These are phyloP conservation scores for rabbit (Oryctolagus cuniculus) DNA, from an alignment of 2,113 vertebrate species.

Conservation along the genomic window DNA sequence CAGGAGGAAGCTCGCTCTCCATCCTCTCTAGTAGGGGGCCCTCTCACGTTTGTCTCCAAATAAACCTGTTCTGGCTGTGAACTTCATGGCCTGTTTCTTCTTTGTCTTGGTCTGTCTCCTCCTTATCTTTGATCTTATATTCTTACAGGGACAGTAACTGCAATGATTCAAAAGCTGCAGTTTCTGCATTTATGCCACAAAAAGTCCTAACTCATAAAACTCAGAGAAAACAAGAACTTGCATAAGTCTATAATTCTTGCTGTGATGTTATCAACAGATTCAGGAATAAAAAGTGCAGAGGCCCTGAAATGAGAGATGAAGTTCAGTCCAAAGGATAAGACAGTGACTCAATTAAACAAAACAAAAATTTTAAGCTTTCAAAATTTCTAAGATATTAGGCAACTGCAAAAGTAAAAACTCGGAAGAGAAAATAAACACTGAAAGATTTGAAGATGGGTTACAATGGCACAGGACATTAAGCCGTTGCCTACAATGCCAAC, in stretches of 20 bases:
- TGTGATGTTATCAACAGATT: not conserved
- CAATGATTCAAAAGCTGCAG: not conserved
- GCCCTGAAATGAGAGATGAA: not conserved
- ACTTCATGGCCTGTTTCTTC: too few relatives aligned
- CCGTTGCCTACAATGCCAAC: too few relatives aligned
- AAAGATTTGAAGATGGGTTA: slow-evolving; percentile 24
- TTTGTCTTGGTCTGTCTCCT: too few relatives aligned
- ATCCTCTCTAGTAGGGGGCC: too few relatives aligned
- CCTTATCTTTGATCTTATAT: too few relatives aligned
- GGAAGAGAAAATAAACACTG: slow-evolving; percentile 9
- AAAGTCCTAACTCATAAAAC: not conserved
- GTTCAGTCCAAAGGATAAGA: not conserved
- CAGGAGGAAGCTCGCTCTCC: too few relatives aligned
- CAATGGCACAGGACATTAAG: not conserved
- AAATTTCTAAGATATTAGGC: not conserved
- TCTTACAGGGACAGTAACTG: not conserved
- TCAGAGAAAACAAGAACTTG: slow-evolving; percentile 19
- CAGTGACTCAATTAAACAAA: not conserved
- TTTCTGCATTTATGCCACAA: not conserved
- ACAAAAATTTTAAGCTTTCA: not conserved
- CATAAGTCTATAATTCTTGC: not conserved
- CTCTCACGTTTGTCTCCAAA: too few relatives aligned
- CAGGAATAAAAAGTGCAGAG: not conserved
- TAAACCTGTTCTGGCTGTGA: too few relatives aligned
- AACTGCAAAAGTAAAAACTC: slow-evolving; percentile 32